phyloP scores from a whole-genome alignment of 1,140 invertebrate genomes.

The Eubasilissa regina region DNA sequence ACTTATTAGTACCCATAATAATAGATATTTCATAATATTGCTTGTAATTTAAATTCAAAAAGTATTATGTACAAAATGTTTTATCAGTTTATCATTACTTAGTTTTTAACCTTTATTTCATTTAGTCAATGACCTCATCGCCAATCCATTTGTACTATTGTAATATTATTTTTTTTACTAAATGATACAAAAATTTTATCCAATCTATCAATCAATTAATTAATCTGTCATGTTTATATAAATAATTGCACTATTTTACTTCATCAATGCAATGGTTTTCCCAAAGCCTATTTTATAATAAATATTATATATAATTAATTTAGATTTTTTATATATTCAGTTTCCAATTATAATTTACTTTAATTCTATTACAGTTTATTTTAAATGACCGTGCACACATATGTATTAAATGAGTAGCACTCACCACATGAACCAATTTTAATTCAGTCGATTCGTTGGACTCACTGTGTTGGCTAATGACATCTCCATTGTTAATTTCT shows the following conservation, averaged over 20 bases:
- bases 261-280: background rate
- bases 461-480: background rate
- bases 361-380: too few species aligned
- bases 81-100: too few species aligned
- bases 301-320: background rate
- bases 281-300: background rate
- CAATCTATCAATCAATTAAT: background rate
- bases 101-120: too few species aligned
- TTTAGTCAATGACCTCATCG: too few species aligned
- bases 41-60: too few species aligned
- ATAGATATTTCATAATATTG: too few species aligned
- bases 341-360: too few species aligned
- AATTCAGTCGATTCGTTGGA: constrained; percentile 46
- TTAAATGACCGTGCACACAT: too few species aligned
- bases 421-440: constrained; percentile 62
- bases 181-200: background rate
- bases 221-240: background rate
- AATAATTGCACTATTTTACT: background rate
- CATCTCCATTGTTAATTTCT: background rate
- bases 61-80: too few species aligned
- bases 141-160: too few species aligned
- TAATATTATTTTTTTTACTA: background rate
- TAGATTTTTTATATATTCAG: background rate
- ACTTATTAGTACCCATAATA: too few species aligned
- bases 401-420: constrained; percentile 9